Conservation (phyloP, 2,888 invertebrate genomes). For the Poecilus cupreus region DNA sequence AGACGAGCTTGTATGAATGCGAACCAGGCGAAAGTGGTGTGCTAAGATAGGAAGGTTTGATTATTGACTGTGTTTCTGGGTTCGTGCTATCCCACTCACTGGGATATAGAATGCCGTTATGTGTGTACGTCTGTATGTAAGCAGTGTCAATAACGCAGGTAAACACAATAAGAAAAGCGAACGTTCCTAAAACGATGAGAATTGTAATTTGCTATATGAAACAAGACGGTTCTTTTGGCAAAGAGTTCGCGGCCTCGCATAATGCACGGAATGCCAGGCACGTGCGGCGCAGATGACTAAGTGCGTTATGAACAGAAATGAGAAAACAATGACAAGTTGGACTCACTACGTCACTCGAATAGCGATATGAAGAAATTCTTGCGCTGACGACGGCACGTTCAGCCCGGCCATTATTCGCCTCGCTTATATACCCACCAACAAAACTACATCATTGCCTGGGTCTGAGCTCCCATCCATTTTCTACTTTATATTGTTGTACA, state of each 20-base stretch:
- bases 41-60: too few species aligned
- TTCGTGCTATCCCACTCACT: too few species aligned
- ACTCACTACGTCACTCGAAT: conserved; percentile 44
- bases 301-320: conserved; percentile 58
- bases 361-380: conserved; percentile 39
- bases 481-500: too few species aligned
- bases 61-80: too few species aligned
- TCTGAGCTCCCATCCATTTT: too few species aligned
- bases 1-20: too few species aligned
- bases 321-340: conserved; percentile 58
- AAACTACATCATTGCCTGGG: not conserved
- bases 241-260: conserved; percentile 39
- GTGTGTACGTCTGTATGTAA: too few species aligned
- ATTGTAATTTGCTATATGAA: conserved; percentile 2
- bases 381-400: not conserved
- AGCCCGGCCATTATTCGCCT: not conserved
- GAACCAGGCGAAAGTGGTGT: too few species aligned
- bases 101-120: too few species aligned
- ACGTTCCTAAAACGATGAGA: not conserved
- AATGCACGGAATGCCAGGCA: conserved; percentile 50
- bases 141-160: too few species aligned
- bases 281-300: conserved; percentile 56
- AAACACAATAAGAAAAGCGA: not conserved
- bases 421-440: too few species aligned
- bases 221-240: not conserved